Evolutionary conservation across 1,140 invertebrate genomes (phyloP).

Genomic region (Ditylenchus dipsaci): DNA sequence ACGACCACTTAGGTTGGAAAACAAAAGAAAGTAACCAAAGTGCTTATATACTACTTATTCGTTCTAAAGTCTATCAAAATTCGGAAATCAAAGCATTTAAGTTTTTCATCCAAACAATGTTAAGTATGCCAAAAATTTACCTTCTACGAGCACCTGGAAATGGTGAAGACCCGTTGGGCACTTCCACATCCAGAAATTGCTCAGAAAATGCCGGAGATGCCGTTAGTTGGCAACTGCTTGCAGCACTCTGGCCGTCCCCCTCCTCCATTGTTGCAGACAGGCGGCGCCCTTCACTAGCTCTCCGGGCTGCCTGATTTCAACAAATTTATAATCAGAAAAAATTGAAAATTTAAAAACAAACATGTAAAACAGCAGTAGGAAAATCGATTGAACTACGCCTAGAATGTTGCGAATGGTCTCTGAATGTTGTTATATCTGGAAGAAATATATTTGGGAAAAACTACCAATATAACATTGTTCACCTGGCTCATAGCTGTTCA

Average conservation of each 20-base stretch:
- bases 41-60: too few species aligned
- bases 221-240: too few species aligned
- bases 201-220: too few species aligned
- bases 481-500: background rate
- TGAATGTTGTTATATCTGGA: too few species aligned
- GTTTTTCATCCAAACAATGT: too few species aligned
- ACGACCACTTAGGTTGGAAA: too few species aligned
- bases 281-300: background rate
- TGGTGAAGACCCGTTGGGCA: background rate
- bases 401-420: background rate
- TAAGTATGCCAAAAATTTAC: too few species aligned
- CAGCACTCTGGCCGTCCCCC: background rate
- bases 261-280: background rate
- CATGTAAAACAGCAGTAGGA: slow-evolving; percentile 4
- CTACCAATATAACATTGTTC: too few species aligned
- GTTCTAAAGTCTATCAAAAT: too few species aligned
- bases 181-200: too few species aligned
- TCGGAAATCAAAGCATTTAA: too few species aligned
- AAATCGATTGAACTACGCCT: slow-evolving; percentile 7
- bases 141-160: background rate
- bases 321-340: background rate
- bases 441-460: background rate
- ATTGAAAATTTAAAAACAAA: background rate
- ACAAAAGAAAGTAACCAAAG: too few species aligned
- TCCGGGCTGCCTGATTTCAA: background rate